A percentile compares a stretch with the other conserved stretches of the same genome.
phyloP scores from a whole-genome alignment of 2,113 vertebrate genomes.

The Pygathrix nemaeus region DNA sequence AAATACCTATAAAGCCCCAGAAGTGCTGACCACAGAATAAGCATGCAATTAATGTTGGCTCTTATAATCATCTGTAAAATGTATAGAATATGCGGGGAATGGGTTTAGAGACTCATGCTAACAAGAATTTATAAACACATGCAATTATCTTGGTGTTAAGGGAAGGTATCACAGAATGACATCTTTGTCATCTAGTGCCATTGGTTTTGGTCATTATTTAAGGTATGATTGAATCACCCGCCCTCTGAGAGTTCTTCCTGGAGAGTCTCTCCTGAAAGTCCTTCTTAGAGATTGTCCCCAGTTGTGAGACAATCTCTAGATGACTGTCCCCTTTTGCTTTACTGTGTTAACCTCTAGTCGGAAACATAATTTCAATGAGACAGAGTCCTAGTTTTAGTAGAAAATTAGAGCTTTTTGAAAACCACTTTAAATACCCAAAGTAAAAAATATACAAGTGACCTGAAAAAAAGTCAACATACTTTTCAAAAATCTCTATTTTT shows the following conservation, averaged over 20 bases:
- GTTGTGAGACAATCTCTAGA: not conserved
- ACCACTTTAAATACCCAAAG: not conserved
- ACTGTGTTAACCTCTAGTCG: not conserved
- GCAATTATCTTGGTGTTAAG: not conserved
- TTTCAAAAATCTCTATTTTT: slow-evolving; percentile 10
- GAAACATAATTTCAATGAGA: not conserved
- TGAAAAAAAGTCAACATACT: not conserved
- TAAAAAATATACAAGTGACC: not conserved
- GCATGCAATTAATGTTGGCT: not conserved
- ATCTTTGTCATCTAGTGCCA: not conserved
- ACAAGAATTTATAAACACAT: not conserved
- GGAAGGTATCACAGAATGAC: not conserved
- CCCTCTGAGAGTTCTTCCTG: not conserved
- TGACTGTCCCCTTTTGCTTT: not conserved
- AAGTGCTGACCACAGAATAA: not conserved
- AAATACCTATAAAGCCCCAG: not conserved
- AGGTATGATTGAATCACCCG: not conserved
- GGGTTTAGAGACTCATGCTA: not conserved
- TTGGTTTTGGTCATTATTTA: not conserved
- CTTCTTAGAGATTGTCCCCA: not conserved
- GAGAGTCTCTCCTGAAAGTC: not conserved
- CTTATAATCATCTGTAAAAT: not conserved
- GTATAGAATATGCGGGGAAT: not conserved
- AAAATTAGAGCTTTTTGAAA: not conserved
- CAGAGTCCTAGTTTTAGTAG: not conserved